These are phyloP conservation scores for Acipenser transmontanus DNA, from an alignment of 2,797 vertebrate species.

Conservation along the genomic window DNA sequence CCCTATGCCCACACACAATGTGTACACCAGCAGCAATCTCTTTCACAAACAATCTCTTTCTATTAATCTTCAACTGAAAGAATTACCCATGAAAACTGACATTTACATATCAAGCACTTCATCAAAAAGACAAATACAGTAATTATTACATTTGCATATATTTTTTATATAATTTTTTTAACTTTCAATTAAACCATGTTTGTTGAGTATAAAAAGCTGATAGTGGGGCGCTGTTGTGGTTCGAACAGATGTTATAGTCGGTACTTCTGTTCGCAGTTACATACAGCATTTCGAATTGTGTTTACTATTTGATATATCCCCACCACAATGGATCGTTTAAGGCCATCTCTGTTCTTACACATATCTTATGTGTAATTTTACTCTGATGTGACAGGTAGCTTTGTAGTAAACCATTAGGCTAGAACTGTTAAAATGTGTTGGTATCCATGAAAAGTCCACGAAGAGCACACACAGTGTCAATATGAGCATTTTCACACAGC, in stretches of 20 bases:
- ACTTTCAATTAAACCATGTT: too few species aligned
- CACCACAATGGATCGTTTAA: background rate
- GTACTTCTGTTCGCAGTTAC: slow-evolving; percentile 1
- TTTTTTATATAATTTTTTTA: background rate
- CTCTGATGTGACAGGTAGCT: background rate
- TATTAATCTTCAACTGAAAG: background rate
- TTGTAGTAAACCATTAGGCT: background rate
- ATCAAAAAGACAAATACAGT: slow-evolving; percentile 6
- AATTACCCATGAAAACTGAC: background rate
- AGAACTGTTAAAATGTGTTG: background rate
- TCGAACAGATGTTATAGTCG: slow-evolving; percentile 46
- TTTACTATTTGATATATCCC: too few species aligned
- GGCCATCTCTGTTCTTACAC: background rate
- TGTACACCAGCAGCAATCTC: too few species aligned
- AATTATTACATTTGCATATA: background rate
- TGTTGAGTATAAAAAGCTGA: too few species aligned
- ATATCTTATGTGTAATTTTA: background rate
- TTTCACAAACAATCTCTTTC: too few species aligned
- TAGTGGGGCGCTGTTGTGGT: slow-evolving; percentile 5
- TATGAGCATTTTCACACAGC: too few species aligned
- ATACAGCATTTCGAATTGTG: background rate
- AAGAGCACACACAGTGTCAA: too few species aligned
- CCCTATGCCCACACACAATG: too few species aligned
- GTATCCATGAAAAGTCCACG: too few species aligned
- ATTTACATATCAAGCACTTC: background rate